Evolutionary conservation across 2,113 vertebrate genomes (phyloP), one percentile per base, ranked within the genome.

Genomic region (Notechis scutatus): DNA sequence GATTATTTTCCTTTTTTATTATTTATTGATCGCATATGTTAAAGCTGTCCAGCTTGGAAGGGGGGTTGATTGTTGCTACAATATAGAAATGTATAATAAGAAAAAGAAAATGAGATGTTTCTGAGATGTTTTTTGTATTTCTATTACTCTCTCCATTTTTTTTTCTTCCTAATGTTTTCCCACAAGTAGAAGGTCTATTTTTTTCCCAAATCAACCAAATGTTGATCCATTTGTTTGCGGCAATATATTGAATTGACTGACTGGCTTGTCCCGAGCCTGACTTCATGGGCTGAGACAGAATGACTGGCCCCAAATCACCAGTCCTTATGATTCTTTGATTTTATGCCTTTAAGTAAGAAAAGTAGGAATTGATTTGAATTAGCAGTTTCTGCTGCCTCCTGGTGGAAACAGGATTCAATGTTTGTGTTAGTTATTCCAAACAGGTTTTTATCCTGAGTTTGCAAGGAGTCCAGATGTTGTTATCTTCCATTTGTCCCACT

Each of bases 301-400:
- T 69, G 29, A n/a, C 12, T 69, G 29, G 29, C 11, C 29, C 29
- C 26, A n/a, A n/a, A n/a, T 69, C 29, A 69, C 61, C 61, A n/a
- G 29, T 14, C 26, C 0, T 64, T n/a, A 64, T n/a, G 61, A n/a
- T 29, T 64, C 4, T 64, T 14, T 39, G n/a, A 20, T 81, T 81
- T 34, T 20, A 81, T 39, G n/a, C 18, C 69, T 81, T 81, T 81
- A 3, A 15, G 34, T 5, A 6, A 24, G n/a, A 18, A 52, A 12
- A 57, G 3, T 85, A 20, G 14, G 45, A 15, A 4, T 23, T 56
- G 54, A n/a, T 26, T 14, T 87, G 10, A 86, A 86, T 29, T 5
- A 61, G 56, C 89, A 94, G 56, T 29, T 42, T 92, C 21, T 57
- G 39, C 20, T 64, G 91, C 93, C 93, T 69, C 23, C 91, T 89